phyloP scores from a whole-genome alignment of 2,797 vertebrate genomes.

The Rousettus madagascariensis region DNA sequence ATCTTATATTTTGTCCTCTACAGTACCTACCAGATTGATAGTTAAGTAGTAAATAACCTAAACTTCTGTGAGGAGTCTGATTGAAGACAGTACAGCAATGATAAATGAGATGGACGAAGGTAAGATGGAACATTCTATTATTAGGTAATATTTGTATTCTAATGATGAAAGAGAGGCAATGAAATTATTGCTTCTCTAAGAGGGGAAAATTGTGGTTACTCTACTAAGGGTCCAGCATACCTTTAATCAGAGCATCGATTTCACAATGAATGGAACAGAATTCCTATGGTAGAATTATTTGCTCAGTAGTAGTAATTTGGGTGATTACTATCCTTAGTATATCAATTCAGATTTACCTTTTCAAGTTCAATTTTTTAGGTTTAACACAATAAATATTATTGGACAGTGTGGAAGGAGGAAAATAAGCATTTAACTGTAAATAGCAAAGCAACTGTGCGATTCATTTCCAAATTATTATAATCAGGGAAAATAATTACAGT shows the following conservation, averaged over 20 bases:
- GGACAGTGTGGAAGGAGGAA: constrained; percentile 19
- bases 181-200: background rate
- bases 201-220: background rate
- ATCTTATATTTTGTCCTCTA: background rate
- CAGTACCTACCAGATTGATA: background rate
- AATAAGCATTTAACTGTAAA: constrained; percentile 65
- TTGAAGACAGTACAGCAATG: background rate
- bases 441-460: constrained; percentile 61
- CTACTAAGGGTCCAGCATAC: background rate
- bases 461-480: constrained; percentile 66
- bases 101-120: background rate
- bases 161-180: background rate
- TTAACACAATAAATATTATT: constrained; percentile 60
- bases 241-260: background rate
- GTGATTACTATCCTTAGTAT: constrained; percentile 52
- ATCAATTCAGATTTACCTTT: constrained; percentile 53
- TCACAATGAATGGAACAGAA: background rate
- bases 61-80: background rate
- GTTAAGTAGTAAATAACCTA: background rate
- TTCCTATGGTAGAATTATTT: constrained; percentile 15
- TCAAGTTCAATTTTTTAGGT: constrained; percentile 56
- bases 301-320: constrained; percentile 1
- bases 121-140: constrained; percentile 10
- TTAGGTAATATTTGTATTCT: background rate
- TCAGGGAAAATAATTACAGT: constrained; percentile 72